Evolutionary conservation across 2,888 invertebrate genomes (phyloP).

Genomic region (Peribatodes rhomboidaria): DNA sequence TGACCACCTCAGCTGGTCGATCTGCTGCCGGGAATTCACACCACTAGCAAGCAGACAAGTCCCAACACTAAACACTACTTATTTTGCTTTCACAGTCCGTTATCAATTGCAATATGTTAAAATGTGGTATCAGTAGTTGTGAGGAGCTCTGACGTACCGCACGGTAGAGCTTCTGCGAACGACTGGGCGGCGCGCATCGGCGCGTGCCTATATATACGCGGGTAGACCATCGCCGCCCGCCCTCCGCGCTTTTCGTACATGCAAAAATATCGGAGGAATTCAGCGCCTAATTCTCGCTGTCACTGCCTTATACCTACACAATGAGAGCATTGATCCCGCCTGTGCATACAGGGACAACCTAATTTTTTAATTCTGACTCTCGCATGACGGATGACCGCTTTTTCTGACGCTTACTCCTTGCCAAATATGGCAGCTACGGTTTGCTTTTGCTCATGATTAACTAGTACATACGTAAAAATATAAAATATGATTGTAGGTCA

Average conservation of each 20-base stretch:
- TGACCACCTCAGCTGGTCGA: constrained; percentile 29
- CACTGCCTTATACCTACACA: constrained; percentile 79
- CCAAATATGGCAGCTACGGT: constrained; percentile 57
- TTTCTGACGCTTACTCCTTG: constrained; percentile 50
- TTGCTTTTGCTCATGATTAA: constrained; percentile 20
- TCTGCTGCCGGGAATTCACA: constrained; percentile 51
- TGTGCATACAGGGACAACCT: constrained; percentile 71
- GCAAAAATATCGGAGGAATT: constrained; percentile 84
- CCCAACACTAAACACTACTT: constrained; percentile 62
- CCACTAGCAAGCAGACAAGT: constrained; percentile 50
- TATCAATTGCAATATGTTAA: constrained; percentile 46
- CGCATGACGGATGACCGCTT: constrained; percentile 59
- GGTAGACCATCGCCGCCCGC: constrained; percentile 69
- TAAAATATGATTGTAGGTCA: constrained; percentile 20
- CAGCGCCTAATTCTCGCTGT: constrained; percentile 81
- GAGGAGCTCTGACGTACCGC: constrained; percentile 56
- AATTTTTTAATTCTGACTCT: constrained; percentile 63
- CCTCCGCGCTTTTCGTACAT: constrained; percentile 72
- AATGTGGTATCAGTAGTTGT: constrained; percentile 35
- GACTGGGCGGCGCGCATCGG: constrained; percentile 79
- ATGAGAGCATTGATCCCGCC: constrained; percentile 83
- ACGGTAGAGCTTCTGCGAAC: constrained; percentile 60
- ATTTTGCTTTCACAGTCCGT: constrained; percentile 56
- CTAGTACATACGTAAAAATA: constrained; percentile 1
- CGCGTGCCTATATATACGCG: constrained; percentile 75